Percentiles rank a stretch among this genome's conserved stretches.
phyloP scores from a whole-genome alignment of 92 coral and sea anemone genomes.

The Diadumene lineata region DNA sequence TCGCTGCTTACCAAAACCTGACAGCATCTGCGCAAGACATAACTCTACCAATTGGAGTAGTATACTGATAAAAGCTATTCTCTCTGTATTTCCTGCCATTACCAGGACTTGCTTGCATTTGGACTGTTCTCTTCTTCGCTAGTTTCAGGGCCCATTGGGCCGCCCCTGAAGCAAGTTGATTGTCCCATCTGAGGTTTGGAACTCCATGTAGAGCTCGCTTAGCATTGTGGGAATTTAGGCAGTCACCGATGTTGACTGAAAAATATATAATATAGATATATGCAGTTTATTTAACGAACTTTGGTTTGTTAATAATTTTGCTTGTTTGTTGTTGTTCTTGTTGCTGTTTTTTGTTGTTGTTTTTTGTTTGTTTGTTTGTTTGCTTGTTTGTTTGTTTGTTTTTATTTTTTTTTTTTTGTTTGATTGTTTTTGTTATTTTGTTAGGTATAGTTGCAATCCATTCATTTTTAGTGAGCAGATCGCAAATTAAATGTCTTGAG shows the following conservation, averaged over 20 bases:
- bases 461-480: too few relatives aligned
- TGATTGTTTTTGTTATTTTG: too few relatives aligned
- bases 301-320: too few relatives aligned
- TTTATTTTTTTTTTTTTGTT: too few relatives aligned
- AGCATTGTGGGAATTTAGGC: constrained; percentile 38
- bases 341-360: too few relatives aligned
- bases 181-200: constrained; percentile 42
- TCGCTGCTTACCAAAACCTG: background rate
- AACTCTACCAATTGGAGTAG: constrained; percentile 7
- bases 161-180: constrained; percentile 31
- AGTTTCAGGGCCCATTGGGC: constrained; percentile 33
- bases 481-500: too few relatives aligned
- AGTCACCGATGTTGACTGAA: constrained; percentile 27
- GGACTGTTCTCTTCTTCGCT: constrained; percentile 23
- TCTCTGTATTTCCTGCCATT: constrained; percentile 31
- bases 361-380: too few relatives aligned
- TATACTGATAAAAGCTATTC: constrained; percentile 4
- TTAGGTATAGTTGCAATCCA: too few relatives aligned
- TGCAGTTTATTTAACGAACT: too few relatives aligned
- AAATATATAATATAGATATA: background rate
- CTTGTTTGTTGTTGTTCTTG: too few relatives aligned
- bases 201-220: constrained; percentile 40
- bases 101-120: constrained; percentile 18
- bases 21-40: constrained; percentile 6
- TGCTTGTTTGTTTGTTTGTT: too few relatives aligned